Conservation (phyloP, 2,888 invertebrate genomes). For the Loripinus fragilis region DNA sequence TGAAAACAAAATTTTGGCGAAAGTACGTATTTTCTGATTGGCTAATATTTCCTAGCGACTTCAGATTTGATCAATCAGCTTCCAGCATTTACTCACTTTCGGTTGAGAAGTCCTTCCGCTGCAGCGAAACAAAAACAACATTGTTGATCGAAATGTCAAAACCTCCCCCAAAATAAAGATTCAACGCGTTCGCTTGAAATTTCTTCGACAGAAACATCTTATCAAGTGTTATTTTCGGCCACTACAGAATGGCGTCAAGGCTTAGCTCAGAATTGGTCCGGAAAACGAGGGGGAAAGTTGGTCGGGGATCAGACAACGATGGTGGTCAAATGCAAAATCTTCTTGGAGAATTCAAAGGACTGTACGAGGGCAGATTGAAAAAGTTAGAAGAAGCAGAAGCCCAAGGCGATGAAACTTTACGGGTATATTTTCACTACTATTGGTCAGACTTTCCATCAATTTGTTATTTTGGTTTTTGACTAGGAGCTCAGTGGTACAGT, state of each 20-base stretch:
- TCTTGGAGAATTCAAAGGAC: constrained; percentile 78
- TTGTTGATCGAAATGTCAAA: background rate
- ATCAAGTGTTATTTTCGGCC: background rate
- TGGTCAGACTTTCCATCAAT: no score
- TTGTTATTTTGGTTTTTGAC: no score
- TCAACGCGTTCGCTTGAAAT: background rate
- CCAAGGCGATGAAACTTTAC: constrained; percentile 76
- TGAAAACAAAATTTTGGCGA: constrained; percentile 60
- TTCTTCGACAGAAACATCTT: background rate
- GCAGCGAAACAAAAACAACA: constrained; percentile 29
- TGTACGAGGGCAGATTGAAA: constrained; percentile 80
- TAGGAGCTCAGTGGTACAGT: no score
- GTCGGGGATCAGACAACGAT: constrained; percentile 39
- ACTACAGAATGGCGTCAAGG: constrained; percentile 57
- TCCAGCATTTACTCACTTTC: constrained; percentile 30
- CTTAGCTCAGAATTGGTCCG: constrained; percentile 46
- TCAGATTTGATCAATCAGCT: constrained; percentile 48
- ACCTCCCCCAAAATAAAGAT: background rate
- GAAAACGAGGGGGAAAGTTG: constrained; percentile 44
- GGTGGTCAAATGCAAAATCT: constrained; percentile 80
- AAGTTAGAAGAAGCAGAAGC: constrained; percentile 77
- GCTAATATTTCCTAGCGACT: constrained; percentile 29
- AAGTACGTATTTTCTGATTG: constrained; percentile 56
- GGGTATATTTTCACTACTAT: constrained; percentile 60
- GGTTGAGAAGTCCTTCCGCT: constrained; percentile 59